A percentile compares a stretch with the other conserved stretches of the same genome.
phyloP scores from a whole-genome alignment of 1,140 invertebrate species.

The Drosophila tsacasi region DNA sequence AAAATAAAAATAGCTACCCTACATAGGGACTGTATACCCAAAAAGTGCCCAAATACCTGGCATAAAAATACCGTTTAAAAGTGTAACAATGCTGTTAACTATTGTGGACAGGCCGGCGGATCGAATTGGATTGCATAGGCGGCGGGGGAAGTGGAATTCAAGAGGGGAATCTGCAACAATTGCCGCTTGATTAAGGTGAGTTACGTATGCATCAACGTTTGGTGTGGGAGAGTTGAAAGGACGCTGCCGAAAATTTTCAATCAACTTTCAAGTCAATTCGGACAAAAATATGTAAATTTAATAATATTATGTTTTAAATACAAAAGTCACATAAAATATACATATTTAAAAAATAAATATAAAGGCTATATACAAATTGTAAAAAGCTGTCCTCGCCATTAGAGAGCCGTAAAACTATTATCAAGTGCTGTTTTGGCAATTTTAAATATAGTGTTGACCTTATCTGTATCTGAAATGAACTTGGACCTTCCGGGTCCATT shows the following conservation, averaged over 20 bases:
- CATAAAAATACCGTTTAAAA: slow-evolving; percentile 72
- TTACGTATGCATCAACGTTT: slow-evolving; percentile 11
- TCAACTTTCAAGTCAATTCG: not conserved
- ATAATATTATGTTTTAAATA: not conserved
- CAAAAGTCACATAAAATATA: too few relatives aligned
- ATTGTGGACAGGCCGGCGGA: slow-evolving; percentile 33
- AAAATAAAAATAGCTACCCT: not conserved
- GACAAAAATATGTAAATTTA: not conserved
- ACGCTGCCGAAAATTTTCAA: slow-evolving; percentile 11
- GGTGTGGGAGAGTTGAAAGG: not conserved
- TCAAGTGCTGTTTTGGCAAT: not conserved
- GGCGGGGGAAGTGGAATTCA: too few relatives aligned
- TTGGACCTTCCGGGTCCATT: not conserved
- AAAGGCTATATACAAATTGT: too few relatives aligned
- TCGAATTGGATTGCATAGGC: slow-evolving; percentile 7
- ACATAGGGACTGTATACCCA: not conserved
- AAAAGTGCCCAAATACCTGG: not conserved
- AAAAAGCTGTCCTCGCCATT: too few relatives aligned
- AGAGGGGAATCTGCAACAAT: slow-evolving; percentile 51
- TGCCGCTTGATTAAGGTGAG: slow-evolving; percentile 69
- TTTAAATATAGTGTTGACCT: not conserved
- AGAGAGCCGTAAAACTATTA: too few relatives aligned
- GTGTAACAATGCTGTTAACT: slow-evolving; percentile 81
- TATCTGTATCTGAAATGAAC: not conserved
- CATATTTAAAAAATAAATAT: too few relatives aligned